Evolutionary conservation across 2,113 vertebrate species (phyloP).

Genomic region (Megaptera novaeangliae): DNA sequence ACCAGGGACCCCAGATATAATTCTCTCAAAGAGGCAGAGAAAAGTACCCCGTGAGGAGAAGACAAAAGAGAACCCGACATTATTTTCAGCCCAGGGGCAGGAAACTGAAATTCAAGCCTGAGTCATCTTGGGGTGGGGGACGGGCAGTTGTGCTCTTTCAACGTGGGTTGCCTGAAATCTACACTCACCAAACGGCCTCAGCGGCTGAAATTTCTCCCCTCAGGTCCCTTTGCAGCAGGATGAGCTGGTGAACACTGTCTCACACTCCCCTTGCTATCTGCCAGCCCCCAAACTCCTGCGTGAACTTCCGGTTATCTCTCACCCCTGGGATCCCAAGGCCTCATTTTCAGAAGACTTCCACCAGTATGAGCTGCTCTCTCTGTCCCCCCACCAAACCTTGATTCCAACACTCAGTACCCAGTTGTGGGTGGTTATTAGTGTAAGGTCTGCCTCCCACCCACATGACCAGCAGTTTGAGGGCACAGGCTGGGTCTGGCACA

Average conservation of each 20-base stretch:
- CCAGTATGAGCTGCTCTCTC: neutral
- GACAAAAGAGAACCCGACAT: neutral
- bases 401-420: neutral
- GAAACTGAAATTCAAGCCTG: conserved; percentile 57
- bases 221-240: neutral
- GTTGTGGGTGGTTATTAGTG: neutral
- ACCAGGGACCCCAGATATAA: neutral
- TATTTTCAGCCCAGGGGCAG: neutral
- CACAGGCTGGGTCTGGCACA: neutral
- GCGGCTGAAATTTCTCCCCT: conserved; percentile 8
- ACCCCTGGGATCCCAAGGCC: neutral
- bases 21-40: neutral
- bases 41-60: fast-evolving
- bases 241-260: neutral
- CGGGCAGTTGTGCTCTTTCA: neutral
- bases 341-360: neutral
- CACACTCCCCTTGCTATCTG: neutral
- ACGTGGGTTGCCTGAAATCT: conserved; percentile 57
- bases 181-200: neutral
- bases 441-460: neutral
- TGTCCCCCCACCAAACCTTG: neutral
- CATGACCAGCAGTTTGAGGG: neutral
- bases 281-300: neutral
- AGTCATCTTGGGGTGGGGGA: neutral
- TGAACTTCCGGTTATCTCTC: neutral